Conservation (phyloP, 53 echinoderm and acorn worm genomes). For the Pentamera pediparva region DNA sequence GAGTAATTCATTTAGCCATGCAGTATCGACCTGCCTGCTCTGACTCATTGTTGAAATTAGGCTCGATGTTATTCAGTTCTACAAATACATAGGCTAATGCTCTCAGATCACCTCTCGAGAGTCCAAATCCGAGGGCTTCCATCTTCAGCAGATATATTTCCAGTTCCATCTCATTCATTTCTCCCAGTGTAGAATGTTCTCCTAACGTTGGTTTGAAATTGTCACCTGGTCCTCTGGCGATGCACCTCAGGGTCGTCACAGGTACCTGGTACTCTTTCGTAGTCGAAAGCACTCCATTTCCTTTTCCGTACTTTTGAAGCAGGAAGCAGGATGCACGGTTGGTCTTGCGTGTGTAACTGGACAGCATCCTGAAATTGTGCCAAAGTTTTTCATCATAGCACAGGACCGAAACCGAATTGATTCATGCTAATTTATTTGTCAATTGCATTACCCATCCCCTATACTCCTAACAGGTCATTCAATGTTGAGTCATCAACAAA, state of each 20-base stretch:
- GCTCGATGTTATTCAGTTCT: slow-evolving; percentile 31
- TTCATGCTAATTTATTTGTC: too few relatives aligned
- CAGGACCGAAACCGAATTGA: too few relatives aligned
- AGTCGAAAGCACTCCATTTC: not conserved
- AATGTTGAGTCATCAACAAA: too few relatives aligned
- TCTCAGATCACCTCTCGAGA: not conserved
- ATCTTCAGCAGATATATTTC: slow-evolving; percentile 6
- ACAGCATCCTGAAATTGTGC: not conserved
- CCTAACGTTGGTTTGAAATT: not conserved
- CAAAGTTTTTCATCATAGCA: too few relatives aligned
- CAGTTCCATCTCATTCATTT: not conserved
- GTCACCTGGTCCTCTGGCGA: not conserved
- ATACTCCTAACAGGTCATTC: too few relatives aligned
- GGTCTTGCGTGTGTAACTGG: not conserved
- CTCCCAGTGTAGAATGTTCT: not conserved
- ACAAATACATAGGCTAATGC: slow-evolving; percentile 13
- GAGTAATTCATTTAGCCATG: slow-evolving; percentile 44
- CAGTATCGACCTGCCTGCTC: slow-evolving; percentile 35
- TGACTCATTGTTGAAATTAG: slow-evolving; percentile 46
- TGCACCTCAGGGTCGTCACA: not conserved
- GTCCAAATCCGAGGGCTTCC: slow-evolving; percentile 28
- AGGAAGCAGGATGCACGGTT: slow-evolving; percentile 10
- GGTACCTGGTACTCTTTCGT: not conserved
- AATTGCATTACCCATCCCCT: too few relatives aligned
- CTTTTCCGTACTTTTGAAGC: too few relatives aligned